Percentiles rank a stretch among this genome's conserved stretches.
Conservation (phyloP, 1,140 invertebrate genomes). For the Caenorhabditis inopinata region DNA sequence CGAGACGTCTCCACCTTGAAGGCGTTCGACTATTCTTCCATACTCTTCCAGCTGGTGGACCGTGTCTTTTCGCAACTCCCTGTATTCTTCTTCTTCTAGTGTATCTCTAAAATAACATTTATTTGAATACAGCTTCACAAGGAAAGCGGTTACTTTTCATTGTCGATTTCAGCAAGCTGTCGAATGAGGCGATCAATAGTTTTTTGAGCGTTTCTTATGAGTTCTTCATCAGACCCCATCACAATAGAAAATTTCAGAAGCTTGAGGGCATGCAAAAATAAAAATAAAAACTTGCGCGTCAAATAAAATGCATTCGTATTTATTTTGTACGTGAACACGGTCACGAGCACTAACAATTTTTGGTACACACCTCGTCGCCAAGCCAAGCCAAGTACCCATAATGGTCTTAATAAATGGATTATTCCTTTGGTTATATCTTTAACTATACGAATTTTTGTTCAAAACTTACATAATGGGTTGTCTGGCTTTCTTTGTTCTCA, state of each 20-base stretch:
- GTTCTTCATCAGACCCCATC: conserved; percentile 53
- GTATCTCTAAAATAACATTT: conserved; percentile 70
- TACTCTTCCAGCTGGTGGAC: conserved; percentile 72
- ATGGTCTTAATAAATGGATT: too few species aligned
- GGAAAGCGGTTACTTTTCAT: conserved; percentile 71
- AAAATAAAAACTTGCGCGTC: not conserved
- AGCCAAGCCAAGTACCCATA: too few species aligned
- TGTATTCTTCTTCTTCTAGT: conserved; percentile 74
- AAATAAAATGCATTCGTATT: not conserved
- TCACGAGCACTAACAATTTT: not conserved
- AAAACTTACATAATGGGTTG: too few species aligned
- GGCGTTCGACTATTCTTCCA: conserved; percentile 44
- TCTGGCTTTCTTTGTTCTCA: too few species aligned
- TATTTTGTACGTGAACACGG: not conserved
- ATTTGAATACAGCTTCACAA: not conserved
- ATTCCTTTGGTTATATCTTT: too few species aligned
- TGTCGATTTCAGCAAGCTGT: conserved; percentile 76
- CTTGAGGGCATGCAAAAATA: not conserved
- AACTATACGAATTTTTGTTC: too few species aligned
- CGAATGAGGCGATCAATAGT: conserved; percentile 76
- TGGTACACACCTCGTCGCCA: too few species aligned
- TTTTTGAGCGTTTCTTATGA: conserved; percentile 75
- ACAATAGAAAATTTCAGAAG: not conserved
- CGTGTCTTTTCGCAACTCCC: conserved; percentile 76
- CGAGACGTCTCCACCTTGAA: conserved; percentile 75